Evolutionary conservation across 1,140 invertebrate species (phyloP).

Genomic region (Cheumatopsyche charites): DNA sequence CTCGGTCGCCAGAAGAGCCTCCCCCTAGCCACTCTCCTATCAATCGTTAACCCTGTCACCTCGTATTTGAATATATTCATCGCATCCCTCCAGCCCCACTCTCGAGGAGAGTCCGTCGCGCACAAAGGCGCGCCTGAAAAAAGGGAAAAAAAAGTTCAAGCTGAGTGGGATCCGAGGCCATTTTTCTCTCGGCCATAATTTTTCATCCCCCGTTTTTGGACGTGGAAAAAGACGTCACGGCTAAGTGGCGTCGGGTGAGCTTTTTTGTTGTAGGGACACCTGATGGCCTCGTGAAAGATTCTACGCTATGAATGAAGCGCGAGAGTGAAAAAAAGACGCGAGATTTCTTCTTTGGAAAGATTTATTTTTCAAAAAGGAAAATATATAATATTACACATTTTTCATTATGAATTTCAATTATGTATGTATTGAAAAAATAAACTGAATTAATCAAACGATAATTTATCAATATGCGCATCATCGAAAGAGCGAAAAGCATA

Average conservation of each 20-base stretch:
- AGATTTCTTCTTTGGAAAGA: neutral
- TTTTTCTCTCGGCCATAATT: slow-evolving; percentile 44
- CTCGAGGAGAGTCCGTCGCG: neutral
- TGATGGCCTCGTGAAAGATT: slow-evolving; percentile 33
- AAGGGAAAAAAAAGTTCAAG: slow-evolving; percentile 37
- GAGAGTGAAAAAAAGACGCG: neutral
- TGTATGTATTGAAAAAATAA: too few species aligned
- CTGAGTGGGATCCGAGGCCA: slow-evolving; percentile 36
- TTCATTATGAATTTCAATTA: too few species aligned
- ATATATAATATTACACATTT: too few species aligned
- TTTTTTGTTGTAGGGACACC: slow-evolving; percentile 38
- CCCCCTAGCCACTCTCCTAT: slow-evolving; percentile 32
- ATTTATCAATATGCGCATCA: too few species aligned
- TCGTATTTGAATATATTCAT: slow-evolving; percentile 49
- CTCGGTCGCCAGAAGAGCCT: slow-evolving; percentile 15
- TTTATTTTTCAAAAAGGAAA: neutral
- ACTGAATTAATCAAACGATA: too few species aligned
- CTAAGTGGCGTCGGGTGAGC: slow-evolving; percentile 37
- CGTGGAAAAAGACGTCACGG: slow-evolving; percentile 47
- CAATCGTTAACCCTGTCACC: slow-evolving; percentile 48
- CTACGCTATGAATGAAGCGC: slow-evolving; percentile 16
- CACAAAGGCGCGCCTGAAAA: slow-evolving; percentile 31
- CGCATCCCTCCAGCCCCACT: slow-evolving; percentile 14
- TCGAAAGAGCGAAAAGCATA: too few species aligned
- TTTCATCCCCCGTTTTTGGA: slow-evolving; percentile 43